Evolutionary conservation across 92 coral and sea anemone species (phyloP), one percentile per base, ranked within the genome.

Genomic region (Porites rus): DNA sequence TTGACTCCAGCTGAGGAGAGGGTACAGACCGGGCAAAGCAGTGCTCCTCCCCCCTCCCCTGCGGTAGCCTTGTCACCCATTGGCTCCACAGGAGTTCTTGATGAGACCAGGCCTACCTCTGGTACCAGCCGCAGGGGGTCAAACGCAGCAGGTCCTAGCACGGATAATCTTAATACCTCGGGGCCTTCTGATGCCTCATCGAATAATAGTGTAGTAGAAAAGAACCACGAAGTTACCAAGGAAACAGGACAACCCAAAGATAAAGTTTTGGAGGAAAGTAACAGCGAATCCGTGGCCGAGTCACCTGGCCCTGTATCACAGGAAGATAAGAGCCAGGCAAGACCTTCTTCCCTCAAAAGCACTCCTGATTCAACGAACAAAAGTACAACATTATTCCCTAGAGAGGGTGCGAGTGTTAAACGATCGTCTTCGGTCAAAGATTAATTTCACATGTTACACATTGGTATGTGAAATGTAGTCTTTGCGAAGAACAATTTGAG

Each of bases 41-140:
- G 88, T 71, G 96, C 94, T 13, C 96, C 96, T 51, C 96, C 96
- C 59, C 96, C 96, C 72, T 85, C 96, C 85, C 96, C 96, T 56
- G 94, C 80, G 53, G 85, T 25, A 9, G 78, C 81, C 1, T 66
- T 83, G 54, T 83, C 96, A 24, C 96, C 96, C 6, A 91, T 86
- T n/a, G 74, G 90, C 54, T 93, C 96, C 7, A 69, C 88, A 28
- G 84, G 19, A 10, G 65, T 18, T 13, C 65, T 84, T 10, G 88
- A 83, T 5, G 87, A 60, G 51, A 43, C 82, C n/a, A 64, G 88
- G 87, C 52, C 72, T 20, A n/a, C 87, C 24, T 84, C 81, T 53
- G 87, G 20, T 46, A 63, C 50, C 50, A 81, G 86, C 38, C 4
- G 69, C 56, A 14, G 10, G 13, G 73, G 12, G 18, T 74, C 80